A percentile compares a stretch with the other conserved stretches of the same genome.
Conservation (phyloP, 1,140 invertebrate genomes). For the Trichomalopsis sarcophagae region DNA sequence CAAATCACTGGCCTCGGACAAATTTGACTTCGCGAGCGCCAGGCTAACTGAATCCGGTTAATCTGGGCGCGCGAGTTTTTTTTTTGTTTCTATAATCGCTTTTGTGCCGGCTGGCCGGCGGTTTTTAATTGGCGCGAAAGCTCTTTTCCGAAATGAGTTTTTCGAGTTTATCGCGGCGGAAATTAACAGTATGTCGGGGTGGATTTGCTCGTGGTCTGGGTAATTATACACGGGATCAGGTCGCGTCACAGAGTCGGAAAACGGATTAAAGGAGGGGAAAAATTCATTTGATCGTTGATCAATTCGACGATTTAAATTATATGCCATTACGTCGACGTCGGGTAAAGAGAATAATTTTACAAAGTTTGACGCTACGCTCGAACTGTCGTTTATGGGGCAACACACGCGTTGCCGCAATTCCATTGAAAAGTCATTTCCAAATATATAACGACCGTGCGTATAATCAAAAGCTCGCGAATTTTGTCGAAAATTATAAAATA, state of each 20-base stretch:
- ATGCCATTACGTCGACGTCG: neutral
- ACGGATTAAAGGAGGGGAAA: neutral
- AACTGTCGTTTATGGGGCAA: no score
- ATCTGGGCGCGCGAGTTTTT: neutral
- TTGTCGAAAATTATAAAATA: no score
- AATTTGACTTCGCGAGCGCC: slow-evolving; percentile 26
- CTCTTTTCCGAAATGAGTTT: neutral
- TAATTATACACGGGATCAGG: no score
- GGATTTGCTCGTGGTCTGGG: neutral
- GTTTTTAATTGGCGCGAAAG: neutral
- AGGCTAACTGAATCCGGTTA: slow-evolving; percentile 2
- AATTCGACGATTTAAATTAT: neutral
- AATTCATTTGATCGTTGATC: neutral
- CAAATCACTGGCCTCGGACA: slow-evolving; percentile 34
- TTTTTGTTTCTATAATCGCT: neutral
- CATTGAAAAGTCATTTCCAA: no score
- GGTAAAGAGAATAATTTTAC: neutral
- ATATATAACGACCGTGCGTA: no score
- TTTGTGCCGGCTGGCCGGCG: neutral
- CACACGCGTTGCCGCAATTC: no score
- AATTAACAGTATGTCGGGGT: neutral
- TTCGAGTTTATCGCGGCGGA: neutral
- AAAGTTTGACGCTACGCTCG: neutral
- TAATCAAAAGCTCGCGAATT: no score
- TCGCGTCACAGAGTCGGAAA: no score